Conservation (phyloP, 1,140 invertebrate species). For the Drosophila lini region DNA sequence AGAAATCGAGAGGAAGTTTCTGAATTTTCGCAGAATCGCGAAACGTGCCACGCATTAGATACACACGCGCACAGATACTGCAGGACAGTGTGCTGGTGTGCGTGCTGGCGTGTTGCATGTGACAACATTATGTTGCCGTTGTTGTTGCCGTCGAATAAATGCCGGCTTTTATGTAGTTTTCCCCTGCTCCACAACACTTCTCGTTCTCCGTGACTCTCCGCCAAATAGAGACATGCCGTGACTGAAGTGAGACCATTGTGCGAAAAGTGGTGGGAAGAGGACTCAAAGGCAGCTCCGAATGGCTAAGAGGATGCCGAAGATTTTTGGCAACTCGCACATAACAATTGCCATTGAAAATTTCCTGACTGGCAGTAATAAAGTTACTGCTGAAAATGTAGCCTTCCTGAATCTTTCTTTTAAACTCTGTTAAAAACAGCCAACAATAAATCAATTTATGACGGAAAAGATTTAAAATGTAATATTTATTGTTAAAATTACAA, state of each 20-base stretch:
- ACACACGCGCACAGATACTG: constrained; percentile 37
- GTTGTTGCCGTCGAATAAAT: constrained; percentile 63
- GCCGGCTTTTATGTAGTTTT: constrained; percentile 68
- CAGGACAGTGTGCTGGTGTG: constrained; percentile 2
- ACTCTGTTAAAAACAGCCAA: neutral
- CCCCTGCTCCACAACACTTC: constrained; percentile 12
- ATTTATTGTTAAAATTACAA: too few relatives aligned
- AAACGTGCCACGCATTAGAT: constrained; percentile 53
- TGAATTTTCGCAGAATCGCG: constrained; percentile 26
- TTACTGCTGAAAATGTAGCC: neutral
- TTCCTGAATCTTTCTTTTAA: neutral
- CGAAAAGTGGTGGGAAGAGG: constrained; percentile 20
- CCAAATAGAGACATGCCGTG: constrained; percentile 56
- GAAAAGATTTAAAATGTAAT: too few relatives aligned
- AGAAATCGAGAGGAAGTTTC: constrained; percentile 49
- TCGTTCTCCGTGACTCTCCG: neutral
- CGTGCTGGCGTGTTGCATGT: constrained; percentile 64
- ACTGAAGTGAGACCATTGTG: constrained; percentile 53
- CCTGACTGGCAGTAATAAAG: constrained; percentile 17
- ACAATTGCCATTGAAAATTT: constrained; percentile 50
- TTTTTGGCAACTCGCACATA: constrained; percentile 42
- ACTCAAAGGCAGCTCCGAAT: constrained; percentile 23
- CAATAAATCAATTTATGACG: too few relatives aligned
- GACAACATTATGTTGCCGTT: constrained; percentile 71
- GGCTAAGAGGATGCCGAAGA: constrained; percentile 25